These are phyloP conservation scores for Drosophila vallismaia DNA, from an alignment of 2,888 invertebrate species.

Conservation along the genomic window DNA sequence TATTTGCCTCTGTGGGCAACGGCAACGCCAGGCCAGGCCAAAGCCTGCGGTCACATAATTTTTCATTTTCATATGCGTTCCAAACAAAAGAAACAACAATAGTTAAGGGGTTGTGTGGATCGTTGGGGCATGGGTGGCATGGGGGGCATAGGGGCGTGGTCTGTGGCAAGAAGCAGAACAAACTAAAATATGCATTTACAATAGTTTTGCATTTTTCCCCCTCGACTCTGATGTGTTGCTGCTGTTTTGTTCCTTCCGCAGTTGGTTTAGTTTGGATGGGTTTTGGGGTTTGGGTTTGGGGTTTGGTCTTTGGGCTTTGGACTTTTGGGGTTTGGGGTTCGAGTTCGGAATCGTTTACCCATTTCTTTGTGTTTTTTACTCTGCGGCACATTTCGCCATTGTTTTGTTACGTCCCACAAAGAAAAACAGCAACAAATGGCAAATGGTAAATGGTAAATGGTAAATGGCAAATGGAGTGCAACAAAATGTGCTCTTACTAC, in stretches of 20 bases:
- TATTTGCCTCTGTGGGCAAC: slow-evolving; percentile 55
- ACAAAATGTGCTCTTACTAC: slow-evolving; percentile 12
- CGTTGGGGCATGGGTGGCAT: neutral
- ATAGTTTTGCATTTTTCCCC: slow-evolving; percentile 65
- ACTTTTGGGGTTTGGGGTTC: neutral
- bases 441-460: slow-evolving; percentile 61
- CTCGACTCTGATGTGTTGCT: slow-evolving; percentile 3
- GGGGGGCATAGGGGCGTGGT: neutral
- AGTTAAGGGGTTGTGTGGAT: neutral
- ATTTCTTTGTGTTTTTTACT: slow-evolving; percentile 36
- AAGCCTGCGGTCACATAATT: slow-evolving; percentile 72
- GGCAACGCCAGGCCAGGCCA: neutral
- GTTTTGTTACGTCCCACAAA: slow-evolving; percentile 64
- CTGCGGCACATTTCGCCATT: slow-evolving; percentile 47
- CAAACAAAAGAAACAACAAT: slow-evolving; percentile 35
- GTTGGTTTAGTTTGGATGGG: slow-evolving; percentile 13
- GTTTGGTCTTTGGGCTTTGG: neutral
- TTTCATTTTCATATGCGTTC: slow-evolving; percentile 64
- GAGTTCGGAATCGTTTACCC: slow-evolving; percentile 11
- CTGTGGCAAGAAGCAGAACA: neutral
- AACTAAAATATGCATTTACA: slow-evolving; percentile 60
- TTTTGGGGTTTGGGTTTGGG: neutral
- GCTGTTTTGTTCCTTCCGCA: slow-evolving; percentile 25
- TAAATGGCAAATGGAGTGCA: slow-evolving; percentile 55
- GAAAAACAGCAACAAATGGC: slow-evolving; percentile 69